These are phyloP conservation scores for Lophius piscatorius DNA, from an alignment of 2,113 vertebrate genomes.

Conservation along the genomic window DNA sequence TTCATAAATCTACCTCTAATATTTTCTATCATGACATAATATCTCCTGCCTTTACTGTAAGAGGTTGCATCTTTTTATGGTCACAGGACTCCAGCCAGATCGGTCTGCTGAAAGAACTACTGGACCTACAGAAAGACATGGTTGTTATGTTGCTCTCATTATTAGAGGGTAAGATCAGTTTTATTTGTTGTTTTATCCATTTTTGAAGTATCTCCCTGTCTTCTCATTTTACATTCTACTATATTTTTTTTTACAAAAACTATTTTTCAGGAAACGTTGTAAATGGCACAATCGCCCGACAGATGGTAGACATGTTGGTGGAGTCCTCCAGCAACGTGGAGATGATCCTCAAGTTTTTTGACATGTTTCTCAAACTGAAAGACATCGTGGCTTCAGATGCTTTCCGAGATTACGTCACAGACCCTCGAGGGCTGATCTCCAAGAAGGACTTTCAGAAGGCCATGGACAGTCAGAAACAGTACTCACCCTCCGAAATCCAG, in stretches of 20 bases:
- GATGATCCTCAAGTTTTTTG: constrained; percentile 98
- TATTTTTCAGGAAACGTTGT: constrained; percentile 89
- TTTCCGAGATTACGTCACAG: constrained; percentile 90
- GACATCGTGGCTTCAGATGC: constrained; percentile 95
- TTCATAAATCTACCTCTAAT: constrained; percentile 36
- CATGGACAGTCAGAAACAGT: constrained; percentile 98
- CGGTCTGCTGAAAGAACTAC: constrained; percentile 91
- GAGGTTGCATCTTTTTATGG: constrained; percentile 39
- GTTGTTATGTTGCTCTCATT: constrained; percentile 96
- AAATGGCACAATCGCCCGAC: constrained; percentile 94
- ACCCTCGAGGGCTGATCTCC: constrained; percentile 94
- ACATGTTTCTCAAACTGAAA: constrained; percentile 98
- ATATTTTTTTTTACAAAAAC: background rate
- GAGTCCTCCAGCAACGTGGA: constrained; percentile 98
- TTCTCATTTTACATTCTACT: constrained; percentile 7
- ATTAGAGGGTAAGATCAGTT: constrained; percentile 83
- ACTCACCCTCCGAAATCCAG: constrained; percentile 89
- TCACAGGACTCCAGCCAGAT: constrained; percentile 94
- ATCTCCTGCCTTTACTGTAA: constrained; percentile 37
- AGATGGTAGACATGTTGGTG: constrained; percentile 99
- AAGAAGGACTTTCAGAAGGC: constrained; percentile 98
- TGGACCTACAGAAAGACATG: constrained; percentile 98
- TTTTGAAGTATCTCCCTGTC: background rate
- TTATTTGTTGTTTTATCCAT: background rate
- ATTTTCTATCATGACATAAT: background rate